A percentile compares a stretch with the other conserved stretches of the same genome.
phyloP scores from a whole-genome alignment of 2,113 vertebrate species.

The Heptranchias perlo region DNA sequence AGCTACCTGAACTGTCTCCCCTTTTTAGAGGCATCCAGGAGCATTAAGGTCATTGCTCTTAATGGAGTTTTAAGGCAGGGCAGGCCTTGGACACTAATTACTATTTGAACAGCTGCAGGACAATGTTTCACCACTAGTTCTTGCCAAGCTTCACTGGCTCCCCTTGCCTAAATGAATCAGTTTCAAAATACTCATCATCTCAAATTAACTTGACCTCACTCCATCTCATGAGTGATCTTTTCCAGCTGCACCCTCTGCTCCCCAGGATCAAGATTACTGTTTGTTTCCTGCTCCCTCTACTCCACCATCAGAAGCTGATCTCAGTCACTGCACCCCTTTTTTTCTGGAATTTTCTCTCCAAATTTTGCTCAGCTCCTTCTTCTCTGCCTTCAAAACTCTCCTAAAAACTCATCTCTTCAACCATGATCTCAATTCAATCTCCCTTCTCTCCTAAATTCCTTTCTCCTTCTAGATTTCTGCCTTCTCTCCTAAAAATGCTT shows the following conservation, averaged over 20 bases:
- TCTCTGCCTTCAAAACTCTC: background rate
- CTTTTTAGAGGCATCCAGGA: too few relatives aligned
- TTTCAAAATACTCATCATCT: background rate
- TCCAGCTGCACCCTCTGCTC: background rate
- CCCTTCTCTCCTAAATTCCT: too few relatives aligned
- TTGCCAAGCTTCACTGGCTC: background rate
- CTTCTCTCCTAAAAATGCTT: background rate
- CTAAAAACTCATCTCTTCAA: background rate
- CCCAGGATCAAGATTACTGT: background rate
- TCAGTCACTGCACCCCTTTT: background rate
- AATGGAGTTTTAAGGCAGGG: too few relatives aligned
- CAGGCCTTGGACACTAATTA: background rate
- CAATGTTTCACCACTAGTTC: background rate
- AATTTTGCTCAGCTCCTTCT: background rate
- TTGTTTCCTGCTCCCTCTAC: background rate
- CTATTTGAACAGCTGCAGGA: too few relatives aligned
- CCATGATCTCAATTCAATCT: background rate
- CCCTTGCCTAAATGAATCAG: background rate
- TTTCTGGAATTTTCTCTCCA: background rate
- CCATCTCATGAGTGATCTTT: background rate
- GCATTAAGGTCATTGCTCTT: too few relatives aligned
- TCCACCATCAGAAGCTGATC: background rate
- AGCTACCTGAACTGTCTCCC: too few relatives aligned
- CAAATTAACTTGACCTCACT: background rate
- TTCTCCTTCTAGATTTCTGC: background rate